phyloP scores from a whole-genome alignment of 37 sponge, comb jelly and placozoan species.

The Haliclona indistincta region DNA sequence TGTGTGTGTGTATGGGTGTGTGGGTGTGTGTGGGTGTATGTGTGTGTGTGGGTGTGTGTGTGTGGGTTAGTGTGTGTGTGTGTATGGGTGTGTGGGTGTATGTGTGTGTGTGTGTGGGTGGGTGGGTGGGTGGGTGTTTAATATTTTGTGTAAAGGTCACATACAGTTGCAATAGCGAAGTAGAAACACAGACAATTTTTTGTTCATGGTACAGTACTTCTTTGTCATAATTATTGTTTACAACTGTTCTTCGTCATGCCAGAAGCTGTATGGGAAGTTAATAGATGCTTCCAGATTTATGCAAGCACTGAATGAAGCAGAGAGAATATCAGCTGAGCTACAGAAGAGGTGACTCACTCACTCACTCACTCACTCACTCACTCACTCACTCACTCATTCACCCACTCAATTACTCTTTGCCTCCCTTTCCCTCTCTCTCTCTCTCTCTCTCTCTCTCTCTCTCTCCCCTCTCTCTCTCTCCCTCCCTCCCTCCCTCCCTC shows the following conservation, averaged over 20 bases:
- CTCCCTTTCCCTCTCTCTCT: slow-evolving; percentile 13
- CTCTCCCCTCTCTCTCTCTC: not conserved
- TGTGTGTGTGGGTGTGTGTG: slow-evolving; percentile 8
- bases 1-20: slow-evolving; percentile 7
- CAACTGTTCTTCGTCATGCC: too few relatives aligned
- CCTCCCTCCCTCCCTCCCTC: slow-evolving; percentile 12
- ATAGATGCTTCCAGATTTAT: slow-evolving; percentile 8
- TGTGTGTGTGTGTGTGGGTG: slow-evolving; percentile 19
- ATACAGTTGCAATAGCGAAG: too few relatives aligned
- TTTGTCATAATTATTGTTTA: not conserved
- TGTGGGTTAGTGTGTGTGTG: slow-evolving; percentile 3
- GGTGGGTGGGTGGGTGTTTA: slow-evolving; percentile 9
- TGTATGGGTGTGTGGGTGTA: slow-evolving; percentile 3
- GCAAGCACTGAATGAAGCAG: slow-evolving; percentile 51
- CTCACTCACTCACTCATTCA: too few relatives aligned
- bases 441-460: slow-evolving; percentile 27
- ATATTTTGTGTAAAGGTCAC: not conserved
- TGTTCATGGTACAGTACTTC: too few relatives aligned
- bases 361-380: slow-evolving; percentile 31
- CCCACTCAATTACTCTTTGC: too few relatives aligned
- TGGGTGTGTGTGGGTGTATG: not conserved
- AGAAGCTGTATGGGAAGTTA: slow-evolving; percentile 39
- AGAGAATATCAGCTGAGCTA: slow-evolving; percentile 40
- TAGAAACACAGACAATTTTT: too few relatives aligned
- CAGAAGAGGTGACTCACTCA: slow-evolving; percentile 36